A percentile compares a stretch with the other conserved stretches of the same genome.
Conservation (phyloP, 2,797 vertebrate species). For the Mycteria americana region DNA sequence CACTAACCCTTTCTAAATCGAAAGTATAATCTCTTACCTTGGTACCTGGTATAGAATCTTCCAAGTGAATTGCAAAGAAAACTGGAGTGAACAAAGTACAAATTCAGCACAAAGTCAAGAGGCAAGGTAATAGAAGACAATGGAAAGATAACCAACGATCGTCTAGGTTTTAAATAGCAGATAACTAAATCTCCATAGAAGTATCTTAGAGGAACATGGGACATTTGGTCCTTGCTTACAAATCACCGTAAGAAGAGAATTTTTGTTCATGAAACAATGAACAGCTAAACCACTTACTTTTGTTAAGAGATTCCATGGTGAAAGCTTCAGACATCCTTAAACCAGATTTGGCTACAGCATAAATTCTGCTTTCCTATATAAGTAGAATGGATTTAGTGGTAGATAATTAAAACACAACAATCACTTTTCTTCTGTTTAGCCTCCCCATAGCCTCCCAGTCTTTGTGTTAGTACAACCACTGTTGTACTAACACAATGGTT, state of each 20-base stretch:
- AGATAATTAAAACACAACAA: conserved; percentile 14
- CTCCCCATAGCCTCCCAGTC: background rate
- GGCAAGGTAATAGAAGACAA: background rate
- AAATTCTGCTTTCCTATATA: conserved; percentile 94
- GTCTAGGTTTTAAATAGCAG: background rate
- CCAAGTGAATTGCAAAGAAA: conserved; percentile 22
- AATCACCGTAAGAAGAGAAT: background rate
- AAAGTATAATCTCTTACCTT: background rate
- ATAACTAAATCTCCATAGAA: background rate
- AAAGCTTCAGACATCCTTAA: conserved; percentile 92
- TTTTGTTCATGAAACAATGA: background rate
- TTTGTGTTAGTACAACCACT: background rate
- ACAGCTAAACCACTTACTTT: conserved; percentile 80
- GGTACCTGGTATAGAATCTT: background rate
- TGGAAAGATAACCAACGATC: background rate
- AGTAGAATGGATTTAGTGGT: conserved; percentile 35
- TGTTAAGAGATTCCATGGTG: conserved; percentile 80
- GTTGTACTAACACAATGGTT: no score
- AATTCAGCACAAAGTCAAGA: background rate
- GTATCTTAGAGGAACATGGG: background rate
- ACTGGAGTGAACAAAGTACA: background rate
- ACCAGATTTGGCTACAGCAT: conserved; percentile 95
- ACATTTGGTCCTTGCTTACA: background rate
- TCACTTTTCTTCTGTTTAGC: background rate
- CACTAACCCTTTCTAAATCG: background rate